phyloP scores from a whole-genome alignment of 2,888 invertebrate species.

The Lissonota sp. region DNA sequence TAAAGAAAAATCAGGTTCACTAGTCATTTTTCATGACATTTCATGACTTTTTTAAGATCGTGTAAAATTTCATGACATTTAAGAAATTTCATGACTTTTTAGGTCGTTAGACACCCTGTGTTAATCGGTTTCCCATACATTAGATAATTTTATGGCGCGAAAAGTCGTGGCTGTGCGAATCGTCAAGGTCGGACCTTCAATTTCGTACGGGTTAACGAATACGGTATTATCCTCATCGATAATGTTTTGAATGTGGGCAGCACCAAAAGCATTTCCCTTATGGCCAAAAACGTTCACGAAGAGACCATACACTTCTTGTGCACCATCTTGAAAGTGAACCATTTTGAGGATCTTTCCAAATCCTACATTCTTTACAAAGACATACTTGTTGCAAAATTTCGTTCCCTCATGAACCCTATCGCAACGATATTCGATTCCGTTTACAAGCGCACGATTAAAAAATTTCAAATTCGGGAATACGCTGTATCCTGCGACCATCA shows the following conservation, averaged over 20 bases:
- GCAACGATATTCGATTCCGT: slow-evolving; percentile 23
- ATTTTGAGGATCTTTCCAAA: slow-evolving; percentile 19
- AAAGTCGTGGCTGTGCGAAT: too few relatives aligned
- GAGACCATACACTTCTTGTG: neutral
- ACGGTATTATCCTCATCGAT: slow-evolving; percentile 7
- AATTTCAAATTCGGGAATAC: neutral
- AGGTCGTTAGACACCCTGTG: too few relatives aligned
- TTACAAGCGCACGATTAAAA: slow-evolving; percentile 22
- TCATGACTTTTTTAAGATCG: too few relatives aligned
- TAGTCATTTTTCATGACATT: too few relatives aligned
- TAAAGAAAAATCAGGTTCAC: too few relatives aligned
- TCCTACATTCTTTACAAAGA: slow-evolving; percentile 18
- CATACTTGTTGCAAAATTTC: slow-evolving; percentile 11
- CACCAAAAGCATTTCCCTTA: neutral
- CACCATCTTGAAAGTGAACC: slow-evolving; percentile 3
- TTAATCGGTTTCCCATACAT: too few relatives aligned
- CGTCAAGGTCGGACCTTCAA: slow-evolving; percentile 11
- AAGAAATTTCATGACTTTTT: too few relatives aligned
- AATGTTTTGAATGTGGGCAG: slow-evolving; percentile 4
- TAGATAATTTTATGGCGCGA: too few relatives aligned
- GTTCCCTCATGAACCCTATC: slow-evolving; percentile 2
- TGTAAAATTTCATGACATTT: too few relatives aligned
- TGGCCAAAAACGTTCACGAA: slow-evolving; percentile 3
- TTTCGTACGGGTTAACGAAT: slow-evolving; percentile 17
- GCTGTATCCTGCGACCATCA: slow-evolving; percentile 6